Evolutionary conservation across 2,888 invertebrate species (phyloP), one percentile per base, ranked within the genome.

Genomic region (Oxystoma pomonae): DNA sequence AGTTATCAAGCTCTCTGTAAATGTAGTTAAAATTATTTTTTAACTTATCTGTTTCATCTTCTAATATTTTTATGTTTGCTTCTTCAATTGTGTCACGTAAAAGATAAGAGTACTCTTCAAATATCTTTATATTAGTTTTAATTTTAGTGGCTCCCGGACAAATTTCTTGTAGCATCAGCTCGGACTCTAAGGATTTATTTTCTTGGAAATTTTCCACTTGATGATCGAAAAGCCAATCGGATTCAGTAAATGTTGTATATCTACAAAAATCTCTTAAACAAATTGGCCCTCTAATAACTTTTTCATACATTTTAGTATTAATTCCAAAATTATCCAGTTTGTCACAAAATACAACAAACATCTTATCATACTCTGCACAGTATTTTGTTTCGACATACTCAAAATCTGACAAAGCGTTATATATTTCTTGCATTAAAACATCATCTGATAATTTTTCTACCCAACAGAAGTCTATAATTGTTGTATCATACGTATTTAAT

Each of bases 191-290:
- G 61, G 64, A 65, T 1, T 51, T 62, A 20, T 62, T 57, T 51
- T 62, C 59, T 16, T 65, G 20, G 16, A 65, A 20, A 21, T 60
- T 49, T 56, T 58, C 52, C 3, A 56, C 58, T 52, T 55, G 20
- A 20, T 63, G 62, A 50, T 66, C 50, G 18, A 65, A 58, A 21
- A 75, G 53, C 74, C 74, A 75, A 5, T 70, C 58, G 3, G 62
- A 57, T 53, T 72, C 68, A n/a, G 70, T 66, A 0, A 65, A 55
- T 5, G 66, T 60, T 1, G 68, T 63, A 58, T 72, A 75, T 65
- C 67, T 70, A 64, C 75, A 74, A 56, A 75, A 76, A 63, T 76
- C 76, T 59, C 74, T 65, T 3, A 76, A 60, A 61, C 75, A 73
- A 20, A 75, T 65, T 0, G 74, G 73, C 2, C 73, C 73, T 21